Conservation (phyloP, 2,888 invertebrate genomes). For the Oscheius sp. region DNA sequence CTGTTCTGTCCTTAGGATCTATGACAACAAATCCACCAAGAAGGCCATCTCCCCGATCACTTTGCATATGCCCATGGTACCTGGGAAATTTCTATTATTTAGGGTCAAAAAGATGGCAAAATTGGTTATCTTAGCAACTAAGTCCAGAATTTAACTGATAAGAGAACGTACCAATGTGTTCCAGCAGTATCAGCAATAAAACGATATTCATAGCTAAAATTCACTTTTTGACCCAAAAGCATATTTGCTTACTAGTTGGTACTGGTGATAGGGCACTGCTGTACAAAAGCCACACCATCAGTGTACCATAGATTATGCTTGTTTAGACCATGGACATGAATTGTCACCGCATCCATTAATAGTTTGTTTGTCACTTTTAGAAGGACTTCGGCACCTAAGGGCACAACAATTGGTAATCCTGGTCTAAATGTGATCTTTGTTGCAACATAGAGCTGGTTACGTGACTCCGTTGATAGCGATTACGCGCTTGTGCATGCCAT, state of each 20-base stretch:
- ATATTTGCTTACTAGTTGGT: constrained; percentile 49
- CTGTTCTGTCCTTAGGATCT: constrained; percentile 41
- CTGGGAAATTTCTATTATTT: too few species aligned
- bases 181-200: constrained; percentile 69
- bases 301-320: constrained; percentile 67
- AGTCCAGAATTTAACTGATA: too few species aligned
- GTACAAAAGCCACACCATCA: constrained; percentile 67
- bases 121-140: too few species aligned
- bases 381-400: constrained; percentile 62
- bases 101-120: too few species aligned
- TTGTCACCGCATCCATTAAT: constrained; percentile 60
- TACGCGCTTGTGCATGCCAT: constrained; percentile 61
- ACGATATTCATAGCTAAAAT: constrained; percentile 62
- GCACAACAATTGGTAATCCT: constrained; percentile 66
- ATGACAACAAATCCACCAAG: constrained; percentile 62
- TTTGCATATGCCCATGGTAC: constrained; percentile 68
- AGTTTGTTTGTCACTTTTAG: constrained; percentile 64
- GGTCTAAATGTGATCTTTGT: constrained; percentile 52
- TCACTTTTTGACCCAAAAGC: too few species aligned
- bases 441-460: constrained; percentile 39
- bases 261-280: constrained; percentile 67
- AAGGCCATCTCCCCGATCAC: constrained; percentile 68
- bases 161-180: constrained; percentile 68
- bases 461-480: constrained; percentile 59
- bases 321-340: constrained; percentile 70